These are phyloP conservation scores for Brotogeris chrysoptera DNA, from an alignment of 2,797 vertebrate genomes.

Conservation along the genomic window DNA sequence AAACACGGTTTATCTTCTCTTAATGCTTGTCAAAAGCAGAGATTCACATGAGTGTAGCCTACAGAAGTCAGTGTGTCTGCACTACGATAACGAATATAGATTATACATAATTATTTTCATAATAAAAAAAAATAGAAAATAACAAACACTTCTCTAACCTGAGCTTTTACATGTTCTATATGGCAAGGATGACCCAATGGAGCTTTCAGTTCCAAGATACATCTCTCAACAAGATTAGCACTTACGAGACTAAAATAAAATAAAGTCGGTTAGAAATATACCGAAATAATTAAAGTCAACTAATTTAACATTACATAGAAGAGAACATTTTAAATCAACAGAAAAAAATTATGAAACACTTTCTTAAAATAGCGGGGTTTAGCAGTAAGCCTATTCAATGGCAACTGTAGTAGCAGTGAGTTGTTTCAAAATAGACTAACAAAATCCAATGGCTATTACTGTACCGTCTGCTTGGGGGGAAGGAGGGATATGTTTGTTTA, in stretches of 20 bases:
- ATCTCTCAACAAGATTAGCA: slow-evolving; percentile 77
- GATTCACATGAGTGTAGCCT: background rate
- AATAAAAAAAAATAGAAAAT: background rate
- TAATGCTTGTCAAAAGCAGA: background rate
- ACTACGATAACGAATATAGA: background rate
- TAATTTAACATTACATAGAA: background rate
- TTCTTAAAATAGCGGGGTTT: background rate
- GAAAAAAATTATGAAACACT: background rate
- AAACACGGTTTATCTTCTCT: background rate
- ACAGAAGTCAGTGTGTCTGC: background rate
- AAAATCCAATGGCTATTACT: background rate
- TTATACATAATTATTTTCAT: background rate
- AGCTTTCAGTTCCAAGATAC: slow-evolving; percentile 81
- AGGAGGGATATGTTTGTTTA: background rate
- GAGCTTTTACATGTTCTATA: slow-evolving; percentile 81
- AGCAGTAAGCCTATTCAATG: background rate
- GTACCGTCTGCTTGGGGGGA: background rate
- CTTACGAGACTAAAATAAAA: slow-evolving; percentile 80
- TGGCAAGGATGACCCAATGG: slow-evolving; percentile 71
- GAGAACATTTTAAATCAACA: background rate
- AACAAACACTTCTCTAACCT: slow-evolving; percentile 78
- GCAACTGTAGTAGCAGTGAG: background rate
- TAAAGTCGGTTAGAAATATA: background rate
- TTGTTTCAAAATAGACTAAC: background rate
- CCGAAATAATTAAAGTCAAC: background rate